A percentile compares a stretch with the other conserved stretches of the same genome.
Conservation (phyloP, 1,140 invertebrate species). For the Drosophila leontia region DNA sequence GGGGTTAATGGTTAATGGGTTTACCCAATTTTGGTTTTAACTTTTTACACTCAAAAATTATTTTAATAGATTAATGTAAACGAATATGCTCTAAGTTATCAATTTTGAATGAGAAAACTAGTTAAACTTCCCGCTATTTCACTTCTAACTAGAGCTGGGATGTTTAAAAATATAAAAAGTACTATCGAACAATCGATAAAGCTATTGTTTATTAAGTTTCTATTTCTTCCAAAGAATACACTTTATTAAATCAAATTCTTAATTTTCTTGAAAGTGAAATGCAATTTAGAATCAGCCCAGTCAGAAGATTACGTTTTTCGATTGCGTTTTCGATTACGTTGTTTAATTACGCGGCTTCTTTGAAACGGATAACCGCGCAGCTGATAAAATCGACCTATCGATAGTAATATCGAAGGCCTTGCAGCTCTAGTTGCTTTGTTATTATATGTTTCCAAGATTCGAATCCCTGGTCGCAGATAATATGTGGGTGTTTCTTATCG, state of each 20-base stretch:
- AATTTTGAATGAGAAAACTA: background rate
- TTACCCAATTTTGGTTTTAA: too few relatives aligned
- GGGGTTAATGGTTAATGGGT: background rate
- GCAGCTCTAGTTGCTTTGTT: conserved; percentile 17
- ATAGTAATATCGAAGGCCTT: background rate
- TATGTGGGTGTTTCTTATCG: conserved; percentile 68
- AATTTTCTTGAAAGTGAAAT: background rate
- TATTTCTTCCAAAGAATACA: too few relatives aligned
- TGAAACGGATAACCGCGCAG: background rate
- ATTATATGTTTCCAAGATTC: conserved; percentile 25
- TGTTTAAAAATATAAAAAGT: background rate
- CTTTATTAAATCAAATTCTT: accelerated
- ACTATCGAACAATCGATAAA: background rate
- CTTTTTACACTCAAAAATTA: too few relatives aligned
- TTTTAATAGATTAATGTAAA: too few relatives aligned
- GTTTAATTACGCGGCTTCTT: background rate
- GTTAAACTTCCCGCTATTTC: background rate
- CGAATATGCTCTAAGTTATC: background rate
- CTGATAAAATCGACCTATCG: background rate
- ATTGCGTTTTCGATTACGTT: background rate
- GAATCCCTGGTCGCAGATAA: conserved; percentile 32
- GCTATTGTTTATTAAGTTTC: too few relatives aligned
- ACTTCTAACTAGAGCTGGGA: background rate
- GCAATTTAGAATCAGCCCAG: background rate
- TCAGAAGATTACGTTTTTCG: too few relatives aligned